Percentiles rank a stretch among this genome's conserved stretches.
Conservation (phyloP, 2,113 vertebrate genomes). For the Charina bottae region DNA sequence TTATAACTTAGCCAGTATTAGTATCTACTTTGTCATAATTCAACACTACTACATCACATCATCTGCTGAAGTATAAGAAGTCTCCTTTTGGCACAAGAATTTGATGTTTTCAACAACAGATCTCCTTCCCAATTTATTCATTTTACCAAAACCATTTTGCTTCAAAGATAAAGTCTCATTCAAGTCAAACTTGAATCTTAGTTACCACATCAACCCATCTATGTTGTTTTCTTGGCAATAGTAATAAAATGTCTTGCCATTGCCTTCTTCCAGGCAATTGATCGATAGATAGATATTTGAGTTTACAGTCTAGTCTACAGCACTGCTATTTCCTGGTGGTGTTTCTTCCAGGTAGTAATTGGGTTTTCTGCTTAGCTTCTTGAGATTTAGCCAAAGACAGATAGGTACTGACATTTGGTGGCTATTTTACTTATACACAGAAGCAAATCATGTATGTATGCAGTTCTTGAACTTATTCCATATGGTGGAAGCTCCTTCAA, state of each 20-base stretch:
- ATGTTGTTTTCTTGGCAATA: neutral
- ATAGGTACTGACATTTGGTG: neutral
- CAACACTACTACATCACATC: neutral
- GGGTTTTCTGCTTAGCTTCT: neutral
- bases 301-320: neutral
- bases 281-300: neutral
- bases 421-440: neutral
- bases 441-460: neutral
- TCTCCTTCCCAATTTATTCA: neutral
- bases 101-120: neutral
- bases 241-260: neutral
- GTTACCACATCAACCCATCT: neutral
- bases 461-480: neutral
- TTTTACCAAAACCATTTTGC: neutral
- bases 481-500: neutral
- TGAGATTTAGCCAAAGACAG: neutral
- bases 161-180: neutral
- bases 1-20: neutral
- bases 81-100: neutral
- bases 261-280: neutral
- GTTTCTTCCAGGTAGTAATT: neutral
- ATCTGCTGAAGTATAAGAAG: neutral
- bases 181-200: neutral
- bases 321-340: neutral
- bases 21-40: neutral